Evolutionary conservation across 2,113 vertebrate genomes (phyloP).

Genomic region (Leptosomus discolor): DNA sequence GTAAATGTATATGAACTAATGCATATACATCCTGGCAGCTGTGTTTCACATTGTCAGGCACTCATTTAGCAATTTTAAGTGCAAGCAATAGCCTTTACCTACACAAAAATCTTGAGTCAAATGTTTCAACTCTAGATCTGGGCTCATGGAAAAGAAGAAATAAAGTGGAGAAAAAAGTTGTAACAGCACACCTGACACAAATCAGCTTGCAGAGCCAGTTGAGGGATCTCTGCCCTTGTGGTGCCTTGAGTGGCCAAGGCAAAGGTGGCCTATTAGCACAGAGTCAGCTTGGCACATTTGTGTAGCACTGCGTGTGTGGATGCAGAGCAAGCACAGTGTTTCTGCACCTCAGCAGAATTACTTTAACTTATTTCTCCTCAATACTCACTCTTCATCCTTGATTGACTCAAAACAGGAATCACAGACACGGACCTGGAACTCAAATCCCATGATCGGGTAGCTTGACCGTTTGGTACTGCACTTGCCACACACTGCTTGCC

Average conservation of each 20-base stretch:
- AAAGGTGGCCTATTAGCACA: not conserved
- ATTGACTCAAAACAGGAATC: conserved; percentile 90
- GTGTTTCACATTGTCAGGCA: not conserved
- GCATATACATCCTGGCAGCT: not conserved
- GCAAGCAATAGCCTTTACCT: not conserved
- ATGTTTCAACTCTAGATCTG: not conserved
- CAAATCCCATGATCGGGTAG: conserved; percentile 95
- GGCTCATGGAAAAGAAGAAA: not conserved
- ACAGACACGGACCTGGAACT: conserved; percentile 95
- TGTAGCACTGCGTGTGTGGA: not conserved
- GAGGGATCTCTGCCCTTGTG: not conserved
- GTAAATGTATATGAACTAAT: not conserved
- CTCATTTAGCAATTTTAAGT: not conserved
- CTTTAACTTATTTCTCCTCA: not conserved
- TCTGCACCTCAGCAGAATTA: not conserved
- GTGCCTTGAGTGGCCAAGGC: not conserved
- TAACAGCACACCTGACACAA: not conserved
- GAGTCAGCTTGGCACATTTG: not conserved
- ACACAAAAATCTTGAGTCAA: not conserved
- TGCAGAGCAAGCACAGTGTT: not conserved
- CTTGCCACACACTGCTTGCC: conserved; percentile 92
- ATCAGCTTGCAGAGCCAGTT: not conserved
- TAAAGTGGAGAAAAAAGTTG: not conserved
- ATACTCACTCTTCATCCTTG: conserved; percentile 96
- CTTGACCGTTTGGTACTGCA: conserved; percentile 93